A percentile compares a stretch with the other conserved stretches of the same genome.
phyloP scores from a whole-genome alignment of 2,797 vertebrate species.

The Myoxocephalus aenaeus region DNA sequence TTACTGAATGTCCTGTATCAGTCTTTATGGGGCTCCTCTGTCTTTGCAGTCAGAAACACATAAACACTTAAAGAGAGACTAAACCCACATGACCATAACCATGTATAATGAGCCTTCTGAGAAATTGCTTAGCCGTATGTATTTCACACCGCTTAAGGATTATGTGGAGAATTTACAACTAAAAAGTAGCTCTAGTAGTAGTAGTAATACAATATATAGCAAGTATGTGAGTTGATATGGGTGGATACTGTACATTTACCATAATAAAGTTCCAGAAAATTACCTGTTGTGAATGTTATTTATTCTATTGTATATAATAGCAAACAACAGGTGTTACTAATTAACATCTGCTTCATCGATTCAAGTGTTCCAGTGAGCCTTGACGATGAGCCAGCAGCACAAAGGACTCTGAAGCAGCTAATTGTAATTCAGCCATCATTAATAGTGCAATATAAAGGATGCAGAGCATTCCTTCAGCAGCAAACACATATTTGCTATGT shows the following conservation, averaged over 20 bases:
- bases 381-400: background rate
- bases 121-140: background rate
- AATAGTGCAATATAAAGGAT: background rate
- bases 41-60: background rate
- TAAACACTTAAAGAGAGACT: background rate
- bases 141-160: background rate
- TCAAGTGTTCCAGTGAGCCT: background rate
- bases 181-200: background rate
- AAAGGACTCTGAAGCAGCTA: background rate
- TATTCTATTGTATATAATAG: background rate
- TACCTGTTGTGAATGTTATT: background rate
- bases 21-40: background rate
- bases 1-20: background rate
- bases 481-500: background rate
- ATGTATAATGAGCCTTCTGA: background rate
- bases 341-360: background rate
- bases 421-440: background rate
- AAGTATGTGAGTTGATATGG: background rate
- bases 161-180: background rate
- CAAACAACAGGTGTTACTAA: background rate
- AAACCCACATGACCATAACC: background rate
- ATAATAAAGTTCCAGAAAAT: background rate
- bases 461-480: background rate
- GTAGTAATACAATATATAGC: background rate
- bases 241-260: background rate